These are phyloP conservation scores for Oreochromis grahami DNA, from an alignment of 2,797 vertebrate species.

Conservation along the genomic window DNA sequence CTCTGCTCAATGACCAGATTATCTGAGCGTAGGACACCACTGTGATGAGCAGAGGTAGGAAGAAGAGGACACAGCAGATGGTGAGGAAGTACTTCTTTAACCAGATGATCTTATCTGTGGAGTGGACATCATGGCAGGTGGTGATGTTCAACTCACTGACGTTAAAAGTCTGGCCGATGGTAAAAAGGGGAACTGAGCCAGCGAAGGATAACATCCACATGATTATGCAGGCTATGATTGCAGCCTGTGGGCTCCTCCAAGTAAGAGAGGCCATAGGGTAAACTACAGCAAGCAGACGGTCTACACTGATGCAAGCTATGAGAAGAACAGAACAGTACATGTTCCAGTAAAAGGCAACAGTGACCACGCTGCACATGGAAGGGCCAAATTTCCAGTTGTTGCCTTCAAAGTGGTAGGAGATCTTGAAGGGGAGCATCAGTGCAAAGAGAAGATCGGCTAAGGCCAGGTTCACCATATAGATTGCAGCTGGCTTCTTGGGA, in stretches of 20 bases:
- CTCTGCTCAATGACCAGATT: constrained; percentile 75
- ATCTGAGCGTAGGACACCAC: constrained; percentile 78
- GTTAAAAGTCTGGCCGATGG: constrained; percentile 73
- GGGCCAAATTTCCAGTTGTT: constrained; percentile 86
- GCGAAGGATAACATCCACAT: constrained; percentile 81
- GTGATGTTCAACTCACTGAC: constrained; percentile 76
- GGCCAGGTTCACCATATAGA: constrained; percentile 92
- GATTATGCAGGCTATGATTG: constrained; percentile 65
- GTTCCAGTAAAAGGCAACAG: no score
- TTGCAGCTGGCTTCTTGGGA: constrained; percentile 81
- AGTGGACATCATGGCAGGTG: constrained; percentile 85
- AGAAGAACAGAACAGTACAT: constrained; percentile 25
- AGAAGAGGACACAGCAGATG: constrained; percentile 70
- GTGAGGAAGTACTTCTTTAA: constrained; percentile 75
- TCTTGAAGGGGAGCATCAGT: constrained; percentile 85
- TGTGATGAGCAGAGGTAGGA: constrained; percentile 58
- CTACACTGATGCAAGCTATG: constrained; percentile 58
- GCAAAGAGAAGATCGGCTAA: constrained; percentile 85
- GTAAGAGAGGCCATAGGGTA: constrained; percentile 84
- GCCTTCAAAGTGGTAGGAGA: constrained; percentile 83
- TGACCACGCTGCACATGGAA: constrained; percentile 66
- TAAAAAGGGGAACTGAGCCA: constrained; percentile 79
- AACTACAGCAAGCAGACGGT: constrained; percentile 78
- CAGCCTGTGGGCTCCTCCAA: constrained; percentile 77
- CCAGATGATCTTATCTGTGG: neutral